Base-by-base conservation (phyloP, 2,797 vertebrate species). In the Sebastolobus altivelis region DNA sequence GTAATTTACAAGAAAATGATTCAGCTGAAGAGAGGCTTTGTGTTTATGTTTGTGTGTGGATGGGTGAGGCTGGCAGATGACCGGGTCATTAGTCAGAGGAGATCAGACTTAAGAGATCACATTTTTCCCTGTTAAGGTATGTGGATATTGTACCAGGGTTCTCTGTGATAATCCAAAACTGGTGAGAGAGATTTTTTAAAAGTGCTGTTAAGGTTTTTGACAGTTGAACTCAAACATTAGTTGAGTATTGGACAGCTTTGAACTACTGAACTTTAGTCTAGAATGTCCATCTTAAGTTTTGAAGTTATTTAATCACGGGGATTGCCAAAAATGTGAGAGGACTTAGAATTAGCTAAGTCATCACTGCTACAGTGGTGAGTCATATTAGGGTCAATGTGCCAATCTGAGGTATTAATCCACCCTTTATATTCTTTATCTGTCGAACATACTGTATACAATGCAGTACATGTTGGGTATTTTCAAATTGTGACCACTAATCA, bases 1-100 rank as follows among this genome's bases (percentile, higher is more conserved):
- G 77, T 86, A 33, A 61, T 87, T 89, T n/a, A 74, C 14, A 75
- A 87, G 40, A 79, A 80, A 74, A 72, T 65, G 12, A 82, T 81
- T 90, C 37, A 59, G 66, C 43, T 80, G 55, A 62, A 55, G 4
- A 60, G 16, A 33, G 69, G 65, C 20, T 81, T 22, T 63, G 46
- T 77, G 16, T 82, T 54, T 54, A 13, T 80, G 38, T 81, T 68
- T 72, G 71, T 67, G n/a, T 72, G 67, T 52, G 69, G 35, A 65
- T 55, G 46, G 40, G 49, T 68, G 22, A 62, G 59, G 25, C 38
- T 38, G 63, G 60, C 58, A 60, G 66, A 75, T 72, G 75, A 84
- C 35, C 5, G 5, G 61, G 27, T 73, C 67, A 58, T 61, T 65
- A 87, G 82, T 91, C 81, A 80, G 46, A 81, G 29, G 25, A 68